Percentiles rank a stretch among this genome's conserved stretches.
Conservation (phyloP, 1,140 invertebrate species). For the Drosophila repleta region DNA sequence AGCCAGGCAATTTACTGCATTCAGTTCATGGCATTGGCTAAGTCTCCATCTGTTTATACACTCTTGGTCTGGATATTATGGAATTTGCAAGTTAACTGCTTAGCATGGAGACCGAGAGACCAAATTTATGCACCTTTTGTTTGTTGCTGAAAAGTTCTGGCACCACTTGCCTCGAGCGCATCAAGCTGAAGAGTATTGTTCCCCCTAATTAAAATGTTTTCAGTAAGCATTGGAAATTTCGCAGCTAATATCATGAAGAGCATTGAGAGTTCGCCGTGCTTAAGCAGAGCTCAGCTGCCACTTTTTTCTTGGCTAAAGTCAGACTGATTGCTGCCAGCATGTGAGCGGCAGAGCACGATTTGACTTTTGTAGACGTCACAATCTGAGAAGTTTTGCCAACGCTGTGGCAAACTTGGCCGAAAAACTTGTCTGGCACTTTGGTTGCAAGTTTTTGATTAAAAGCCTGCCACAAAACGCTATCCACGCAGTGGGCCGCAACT, state of each 20-base stretch:
- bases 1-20: constrained; percentile 54
- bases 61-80: not conserved
- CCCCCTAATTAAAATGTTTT: too few species aligned
- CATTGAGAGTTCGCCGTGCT: not conserved
- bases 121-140: not conserved
- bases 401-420: constrained; percentile 59
- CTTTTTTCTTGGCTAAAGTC: constrained; percentile 4
- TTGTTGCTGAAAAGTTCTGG: too few species aligned
- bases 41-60: constrained; percentile 14
- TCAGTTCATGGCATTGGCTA: constrained; percentile 32
- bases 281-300: too few species aligned
- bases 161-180: not conserved
- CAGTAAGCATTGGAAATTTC: too few species aligned
- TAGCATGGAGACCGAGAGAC: not conserved
- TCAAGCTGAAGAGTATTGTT: too few species aligned
- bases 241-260: too few species aligned
- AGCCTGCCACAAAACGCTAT: constrained; percentile 41
- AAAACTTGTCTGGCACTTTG: constrained; percentile 66
- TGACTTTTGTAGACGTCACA: constrained; percentile 77
- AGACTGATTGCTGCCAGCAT: constrained; percentile 51
- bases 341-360: constrained; percentile 55
- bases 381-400: constrained; percentile 67
- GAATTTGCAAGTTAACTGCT: not conserved
- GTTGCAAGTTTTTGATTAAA: constrained; percentile 79
- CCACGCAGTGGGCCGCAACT: constrained; percentile 51